A percentile compares a stretch with the other conserved stretches of the same genome.
phyloP scores from a whole-genome alignment of 2,797 vertebrate genomes.

The Sandelia bainsii region DNA sequence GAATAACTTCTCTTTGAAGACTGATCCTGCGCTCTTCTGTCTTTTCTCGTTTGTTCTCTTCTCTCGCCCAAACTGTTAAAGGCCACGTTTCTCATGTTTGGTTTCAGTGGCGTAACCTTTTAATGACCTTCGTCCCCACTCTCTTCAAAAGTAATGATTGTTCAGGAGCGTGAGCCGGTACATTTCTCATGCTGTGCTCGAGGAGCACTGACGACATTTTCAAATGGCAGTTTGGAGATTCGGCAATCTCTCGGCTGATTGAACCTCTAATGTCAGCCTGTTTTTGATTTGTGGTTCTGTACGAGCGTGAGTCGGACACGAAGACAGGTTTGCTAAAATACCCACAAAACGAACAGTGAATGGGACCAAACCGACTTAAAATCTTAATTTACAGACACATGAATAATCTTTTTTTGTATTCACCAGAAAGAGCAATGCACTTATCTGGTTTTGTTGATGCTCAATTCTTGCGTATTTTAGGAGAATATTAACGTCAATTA shows the following conservation, averaged over 20 bases:
- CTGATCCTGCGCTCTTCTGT: background rate
- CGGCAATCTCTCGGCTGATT: constrained; percentile 60
- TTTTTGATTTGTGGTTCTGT: constrained; percentile 58
- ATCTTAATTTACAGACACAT: constrained; percentile 1
- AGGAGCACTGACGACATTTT: constrained; percentile 57
- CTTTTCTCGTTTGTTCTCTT: constrained; percentile 2
- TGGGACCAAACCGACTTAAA: background rate
- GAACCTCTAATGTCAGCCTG: constrained; percentile 65
- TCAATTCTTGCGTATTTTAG: background rate
- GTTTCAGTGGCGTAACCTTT: constrained; percentile 53
- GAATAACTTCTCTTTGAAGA: constrained; percentile 16
- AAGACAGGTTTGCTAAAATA: constrained; percentile 45
- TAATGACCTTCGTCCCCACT: constrained; percentile 45
- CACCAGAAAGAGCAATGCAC: background rate
- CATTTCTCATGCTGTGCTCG: constrained; percentile 35
- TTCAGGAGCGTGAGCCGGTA: constrained; percentile 36
- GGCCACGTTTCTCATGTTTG: constrained; percentile 42
- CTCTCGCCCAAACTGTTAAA: constrained; percentile 30
- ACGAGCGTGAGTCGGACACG: constrained; percentile 16
- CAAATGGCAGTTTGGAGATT: constrained; percentile 62
- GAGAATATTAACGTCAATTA: constrained; percentile 13
- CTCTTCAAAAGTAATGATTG: constrained; percentile 66
- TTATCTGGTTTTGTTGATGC: background rate
- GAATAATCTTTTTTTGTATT: constrained; percentile 14
- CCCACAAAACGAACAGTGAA: constrained; percentile 33